Evolutionary conservation across 2,113 vertebrate species (phyloP), one percentile per base, ranked within the genome.

Genomic region (Formicarius rufipectus): DNA sequence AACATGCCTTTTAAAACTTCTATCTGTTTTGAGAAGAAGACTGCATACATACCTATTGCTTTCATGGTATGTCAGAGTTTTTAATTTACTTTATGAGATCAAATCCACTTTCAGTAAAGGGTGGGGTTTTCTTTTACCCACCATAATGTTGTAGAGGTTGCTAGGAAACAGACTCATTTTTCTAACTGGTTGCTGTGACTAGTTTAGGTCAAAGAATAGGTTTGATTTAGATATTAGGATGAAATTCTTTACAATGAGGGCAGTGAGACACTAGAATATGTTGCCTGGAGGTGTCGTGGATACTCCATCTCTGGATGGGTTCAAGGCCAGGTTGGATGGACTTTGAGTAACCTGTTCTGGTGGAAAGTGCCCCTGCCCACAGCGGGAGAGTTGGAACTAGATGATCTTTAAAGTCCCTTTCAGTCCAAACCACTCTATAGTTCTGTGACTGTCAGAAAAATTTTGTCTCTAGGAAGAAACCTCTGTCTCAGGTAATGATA

Each of bases 21-120:
- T 37, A 0, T 47, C 66, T 85, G 1, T 60, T 90, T 76, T 73
- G 27, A 53, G 55, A 60, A 45, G 37, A 73, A 69, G 49, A 9
- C 22, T 0, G 0, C 21, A 33, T 0, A 1, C n/a, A 14, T 71
- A 30, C 2, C 40, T 7, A 8, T 44, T 62, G 9, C 20, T 88
- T 80, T n/a, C 14, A 17, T 13, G 10, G 21, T 37, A n/a, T 53
- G 28, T 40, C 45, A 74, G 45, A 69, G 5, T 6, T 45, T 90
- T 77, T 22, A 56, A 28, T 53, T 52, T 20, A 49, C 18, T 81
- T 40, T 35, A 10, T 59, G 22, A 74, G 4, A 42, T 23, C 39
- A 88, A 84, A 56, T 33, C 18, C 12, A 31, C 60, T 76, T 47
- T 14, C 25, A 56, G 21, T 33, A 66, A 84, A 86, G 14, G 24